Conservation (phyloP, 2,113 vertebrate genomes). For the Fregata magnificens region DNA sequence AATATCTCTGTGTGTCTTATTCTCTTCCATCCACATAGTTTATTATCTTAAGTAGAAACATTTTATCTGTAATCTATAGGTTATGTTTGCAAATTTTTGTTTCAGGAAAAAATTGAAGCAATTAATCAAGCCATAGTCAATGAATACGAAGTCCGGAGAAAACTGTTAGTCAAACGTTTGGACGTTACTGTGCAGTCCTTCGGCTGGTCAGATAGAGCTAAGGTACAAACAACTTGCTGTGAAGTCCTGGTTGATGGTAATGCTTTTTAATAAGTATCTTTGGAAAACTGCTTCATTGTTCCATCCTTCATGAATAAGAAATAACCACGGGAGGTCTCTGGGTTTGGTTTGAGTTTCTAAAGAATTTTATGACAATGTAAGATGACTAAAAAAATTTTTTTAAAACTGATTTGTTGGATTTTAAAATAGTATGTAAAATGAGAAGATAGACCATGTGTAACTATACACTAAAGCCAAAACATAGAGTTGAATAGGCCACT, state of each 20-base stretch:
- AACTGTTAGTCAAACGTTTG: slow-evolving; percentile 95
- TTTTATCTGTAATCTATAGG: neutral
- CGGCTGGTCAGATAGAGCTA: slow-evolving; percentile 96
- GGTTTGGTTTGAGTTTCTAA: neutral
- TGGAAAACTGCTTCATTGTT: neutral
- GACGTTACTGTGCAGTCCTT: slow-evolving; percentile 98
- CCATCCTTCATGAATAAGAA: neutral
- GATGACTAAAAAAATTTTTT: neutral
- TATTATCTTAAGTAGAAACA: neutral
- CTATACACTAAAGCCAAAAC: neutral
- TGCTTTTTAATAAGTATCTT: neutral
- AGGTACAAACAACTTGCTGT: slow-evolving; percentile 77
- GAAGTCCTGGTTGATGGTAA: neutral
- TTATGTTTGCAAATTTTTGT: slow-evolving; percentile 25
- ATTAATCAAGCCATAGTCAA: slow-evolving; percentile 96
- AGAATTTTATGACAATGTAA: neutral
- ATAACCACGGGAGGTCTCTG: neutral
- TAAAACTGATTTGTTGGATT: neutral
- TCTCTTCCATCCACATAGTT: neutral
- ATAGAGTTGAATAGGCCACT: neutral
- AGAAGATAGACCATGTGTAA: neutral
- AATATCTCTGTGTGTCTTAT: neutral
- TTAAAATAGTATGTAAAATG: neutral
- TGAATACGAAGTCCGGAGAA: slow-evolving; percentile 94
- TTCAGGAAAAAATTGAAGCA: slow-evolving; percentile 95